Conservation (phyloP, 1,140 invertebrate species). For the Samia ricini region DNA sequence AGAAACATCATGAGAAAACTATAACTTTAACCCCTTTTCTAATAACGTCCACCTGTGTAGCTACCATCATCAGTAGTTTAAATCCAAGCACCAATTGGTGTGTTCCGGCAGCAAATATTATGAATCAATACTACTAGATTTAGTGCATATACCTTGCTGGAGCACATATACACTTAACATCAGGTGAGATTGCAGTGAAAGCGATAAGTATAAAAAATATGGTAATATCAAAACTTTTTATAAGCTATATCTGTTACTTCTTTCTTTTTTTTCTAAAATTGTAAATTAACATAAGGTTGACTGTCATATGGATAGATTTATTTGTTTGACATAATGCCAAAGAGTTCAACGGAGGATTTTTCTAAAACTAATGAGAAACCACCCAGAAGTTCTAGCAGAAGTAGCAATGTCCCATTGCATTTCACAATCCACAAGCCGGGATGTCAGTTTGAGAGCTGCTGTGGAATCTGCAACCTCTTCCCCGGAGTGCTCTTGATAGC, state of each 20-base stretch:
- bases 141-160: too few relatives aligned
- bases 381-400: conserved; percentile 30
- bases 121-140: too few relatives aligned
- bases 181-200: too few relatives aligned
- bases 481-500: conserved; percentile 61
- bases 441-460: conserved; percentile 66
- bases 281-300: neutral
- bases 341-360: conserved; percentile 44
- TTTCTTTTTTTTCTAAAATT: neutral
- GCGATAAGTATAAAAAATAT: too few relatives aligned
- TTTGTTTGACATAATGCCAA: conserved; percentile 31
- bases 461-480: conserved; percentile 64
- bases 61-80: too few relatives aligned
- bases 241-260: neutral
- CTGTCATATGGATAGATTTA: neutral
- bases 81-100: too few relatives aligned
- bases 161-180: too few relatives aligned
- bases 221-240: neutral
- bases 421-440: conserved; percentile 62
- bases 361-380: conserved; percentile 41
- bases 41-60: too few relatives aligned
- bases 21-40: too few relatives aligned
- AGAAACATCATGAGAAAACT: too few relatives aligned
- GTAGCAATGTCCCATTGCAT: conserved; percentile 43
- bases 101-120: too few relatives aligned